Evolutionary conservation across 2,113 vertebrate genomes (phyloP).

Genomic region (Corydoras sp.): DNA sequence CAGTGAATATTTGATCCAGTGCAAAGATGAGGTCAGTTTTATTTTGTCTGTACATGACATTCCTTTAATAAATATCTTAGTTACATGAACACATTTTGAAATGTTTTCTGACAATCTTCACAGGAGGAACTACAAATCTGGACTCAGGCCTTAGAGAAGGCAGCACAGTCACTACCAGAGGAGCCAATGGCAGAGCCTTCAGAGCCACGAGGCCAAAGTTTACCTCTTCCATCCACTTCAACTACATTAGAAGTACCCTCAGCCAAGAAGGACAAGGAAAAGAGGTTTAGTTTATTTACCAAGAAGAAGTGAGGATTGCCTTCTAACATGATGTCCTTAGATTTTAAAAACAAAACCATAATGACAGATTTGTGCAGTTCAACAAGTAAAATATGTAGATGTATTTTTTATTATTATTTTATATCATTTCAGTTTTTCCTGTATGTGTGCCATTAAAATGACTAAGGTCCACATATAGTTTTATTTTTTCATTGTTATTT

Average conservation of each 20-base stretch:
- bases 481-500: constrained; percentile 36
- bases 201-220: constrained; percentile 72
- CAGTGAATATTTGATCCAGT: constrained; percentile 92
- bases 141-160: constrained; percentile 76
- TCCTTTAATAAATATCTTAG: neutral
- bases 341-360: too few species aligned
- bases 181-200: constrained; percentile 68
- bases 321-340: constrained; percentile 15
- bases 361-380: neutral
- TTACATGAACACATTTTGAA: constrained; percentile 1
- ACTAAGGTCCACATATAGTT: constrained; percentile 48
- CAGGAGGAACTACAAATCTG: constrained; percentile 89
- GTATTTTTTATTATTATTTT: constrained; percentile 49
- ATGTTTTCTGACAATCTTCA: constrained; percentile 4
- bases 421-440: constrained; percentile 56
- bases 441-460: constrained; percentile 58
- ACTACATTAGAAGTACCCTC: constrained; percentile 58
- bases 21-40: constrained; percentile 88
- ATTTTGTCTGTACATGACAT: neutral
- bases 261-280: constrained; percentile 78
- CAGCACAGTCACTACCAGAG: constrained; percentile 69
- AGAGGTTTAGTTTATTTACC: constrained; percentile 84
- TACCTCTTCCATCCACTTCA: constrained; percentile 71
- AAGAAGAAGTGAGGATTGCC: constrained; percentile 80
- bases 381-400: constrained; percentile 25